A percentile compares a stretch with the other conserved stretches of the same genome.
Evolutionary conservation across 2,888 invertebrate species (phyloP).

Genomic region (Neoaliturus tenellus): DNA sequence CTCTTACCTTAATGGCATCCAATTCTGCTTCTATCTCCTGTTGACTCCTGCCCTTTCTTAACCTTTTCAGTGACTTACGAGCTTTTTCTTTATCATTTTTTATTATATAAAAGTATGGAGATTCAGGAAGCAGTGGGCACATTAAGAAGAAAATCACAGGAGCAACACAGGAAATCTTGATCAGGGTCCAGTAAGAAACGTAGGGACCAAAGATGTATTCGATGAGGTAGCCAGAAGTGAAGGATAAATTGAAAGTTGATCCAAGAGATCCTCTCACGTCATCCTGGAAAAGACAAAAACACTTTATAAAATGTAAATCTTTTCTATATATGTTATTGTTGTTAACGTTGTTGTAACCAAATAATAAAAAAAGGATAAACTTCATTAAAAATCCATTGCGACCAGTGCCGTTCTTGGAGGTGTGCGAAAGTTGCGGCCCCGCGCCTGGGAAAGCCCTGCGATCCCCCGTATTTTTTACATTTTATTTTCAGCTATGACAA

Average conservation of each 20-base stretch:
- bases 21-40: conserved; percentile 38
- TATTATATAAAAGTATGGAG: conserved; percentile 61
- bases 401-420: no score
- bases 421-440: no score
- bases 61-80: conserved; percentile 60
- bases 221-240: conserved; percentile 81
- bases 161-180: conserved; percentile 62
- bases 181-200: conserved; percentile 77
- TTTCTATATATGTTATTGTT: background rate
- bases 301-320: background rate
- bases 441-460: no score
- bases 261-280: conserved; percentile 88
- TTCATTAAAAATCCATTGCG: no score
- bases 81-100: conserved; percentile 57
- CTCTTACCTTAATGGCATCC: no score
- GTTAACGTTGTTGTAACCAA: background rate
- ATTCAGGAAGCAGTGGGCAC: conserved; percentile 64
- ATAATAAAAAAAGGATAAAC: no score
- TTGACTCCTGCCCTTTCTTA: conserved; percentile 59
- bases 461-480: no score
- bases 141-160: conserved; percentile 59
- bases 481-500: no score
- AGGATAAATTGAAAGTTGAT: conserved; percentile 86
- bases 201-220: conserved; percentile 84
- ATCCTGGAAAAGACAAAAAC: conserved; percentile 73